These are phyloP conservation scores for Melopsittacus undulatus DNA, from an alignment of 2,797 vertebrate species.

Conservation along the genomic window DNA sequence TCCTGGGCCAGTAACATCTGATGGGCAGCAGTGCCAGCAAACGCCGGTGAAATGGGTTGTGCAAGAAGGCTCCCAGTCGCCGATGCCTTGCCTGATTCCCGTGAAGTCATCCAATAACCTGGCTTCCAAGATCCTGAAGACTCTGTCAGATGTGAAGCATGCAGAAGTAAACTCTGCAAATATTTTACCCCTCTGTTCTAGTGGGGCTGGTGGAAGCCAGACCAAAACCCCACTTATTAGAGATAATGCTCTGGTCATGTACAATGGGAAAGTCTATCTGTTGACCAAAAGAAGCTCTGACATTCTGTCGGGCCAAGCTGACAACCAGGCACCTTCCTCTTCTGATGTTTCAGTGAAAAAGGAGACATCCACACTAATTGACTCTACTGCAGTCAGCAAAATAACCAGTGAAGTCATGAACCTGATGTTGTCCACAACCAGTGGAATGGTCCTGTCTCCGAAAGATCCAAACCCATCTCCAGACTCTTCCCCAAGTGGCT, in stretches of 20 bases:
- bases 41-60: constrained; percentile 77
- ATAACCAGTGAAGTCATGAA: constrained; percentile 74
- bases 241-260: constrained; percentile 79
- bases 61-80: constrained; percentile 55
- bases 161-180: constrained; percentile 37
- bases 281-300: constrained; percentile 71
- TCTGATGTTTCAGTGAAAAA: constrained; percentile 55
- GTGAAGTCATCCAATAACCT: constrained; percentile 78
- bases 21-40: constrained; percentile 41
- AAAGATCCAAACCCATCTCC: constrained; percentile 42
- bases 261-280: constrained; percentile 77
- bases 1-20: background rate
- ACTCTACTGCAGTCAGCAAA: constrained; percentile 56
- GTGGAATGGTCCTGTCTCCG: constrained; percentile 10
- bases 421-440: constrained; percentile 75
- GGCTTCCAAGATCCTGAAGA: constrained; percentile 78
- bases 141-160: constrained; percentile 61
- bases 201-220: constrained; percentile 32
- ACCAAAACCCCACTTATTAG: constrained; percentile 64
- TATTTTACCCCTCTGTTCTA: constrained; percentile 50
- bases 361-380: constrained; percentile 40
- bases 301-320: constrained; percentile 40
- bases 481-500: background rate
- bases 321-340: constrained; percentile 54
- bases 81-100: constrained; percentile 70